Percentiles rank a stretch among this genome's conserved stretches.
These are phyloP conservation scores for Pseudachorutes palmiensis DNA, from an alignment of 1,140 invertebrate species.

Conservation along the genomic window DNA sequence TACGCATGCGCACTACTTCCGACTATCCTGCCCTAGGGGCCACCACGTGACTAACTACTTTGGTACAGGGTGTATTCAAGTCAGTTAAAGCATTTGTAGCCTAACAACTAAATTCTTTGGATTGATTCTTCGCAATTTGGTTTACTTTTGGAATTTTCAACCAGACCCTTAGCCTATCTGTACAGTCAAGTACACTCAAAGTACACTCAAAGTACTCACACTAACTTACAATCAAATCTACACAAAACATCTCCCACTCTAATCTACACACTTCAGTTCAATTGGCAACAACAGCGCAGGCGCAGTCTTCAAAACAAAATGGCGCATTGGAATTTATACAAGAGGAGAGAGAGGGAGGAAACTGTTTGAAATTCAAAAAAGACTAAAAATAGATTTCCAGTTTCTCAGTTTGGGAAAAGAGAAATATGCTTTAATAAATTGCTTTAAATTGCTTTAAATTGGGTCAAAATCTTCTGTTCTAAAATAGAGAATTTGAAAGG, in stretches of 20 bases:
- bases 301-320: no score
- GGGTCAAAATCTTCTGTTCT: background rate
- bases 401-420: background rate
- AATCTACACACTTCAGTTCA: no score
- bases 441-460: background rate
- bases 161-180: background rate
- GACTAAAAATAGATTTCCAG: no score
- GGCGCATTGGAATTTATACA: no score
- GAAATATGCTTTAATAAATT: background rate
- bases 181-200: no score
- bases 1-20: no score
- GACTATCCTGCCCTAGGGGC: no score
- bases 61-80: background rate
- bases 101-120: background rate
- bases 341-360: no score
- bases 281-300: no score
- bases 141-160: constrained; percentile 1
- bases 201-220: background rate
- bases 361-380: no score
- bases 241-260: background rate
- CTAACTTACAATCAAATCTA: background rate
- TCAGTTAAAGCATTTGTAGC: background rate
- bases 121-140: constrained; percentile 13
- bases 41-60: no score
- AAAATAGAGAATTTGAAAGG: background rate